A percentile compares a stretch with the other conserved stretches of the same genome.
phyloP scores from a whole-genome alignment of 2,888 invertebrate genomes.

The Chymomyza amoena region DNA sequence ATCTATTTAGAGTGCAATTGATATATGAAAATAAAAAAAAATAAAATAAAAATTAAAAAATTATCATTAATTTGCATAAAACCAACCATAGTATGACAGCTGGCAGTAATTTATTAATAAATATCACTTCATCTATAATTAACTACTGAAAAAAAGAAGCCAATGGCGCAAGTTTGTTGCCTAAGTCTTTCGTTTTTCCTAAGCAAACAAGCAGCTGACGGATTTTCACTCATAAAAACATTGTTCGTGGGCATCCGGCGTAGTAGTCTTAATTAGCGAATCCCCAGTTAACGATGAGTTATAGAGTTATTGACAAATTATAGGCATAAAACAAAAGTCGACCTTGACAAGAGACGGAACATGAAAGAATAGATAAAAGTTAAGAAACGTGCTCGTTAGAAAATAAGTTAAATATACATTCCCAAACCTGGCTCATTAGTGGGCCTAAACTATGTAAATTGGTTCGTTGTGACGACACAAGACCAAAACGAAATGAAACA shows the following conservation, averaged over 20 bases:
- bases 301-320: slow-evolving; percentile 9
- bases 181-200: slow-evolving; percentile 45
- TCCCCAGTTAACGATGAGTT: slow-evolving; percentile 18
- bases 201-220: not conserved
- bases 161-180: slow-evolving; percentile 25
- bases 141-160: not conserved
- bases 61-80: slow-evolving; percentile 38
- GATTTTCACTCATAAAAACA: not conserved
- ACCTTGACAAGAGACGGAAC: slow-evolving; percentile 31
- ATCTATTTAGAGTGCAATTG: slow-evolving; percentile 56
- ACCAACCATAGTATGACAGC: slow-evolving; percentile 36
- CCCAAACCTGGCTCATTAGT: not conserved
- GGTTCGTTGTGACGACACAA: not conserved
- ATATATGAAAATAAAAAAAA: not conserved
- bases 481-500: not conserved
- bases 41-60: slow-evolving; percentile 33
- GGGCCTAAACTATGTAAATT: not conserved
- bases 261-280: slow-evolving; percentile 46
- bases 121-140: not conserved
- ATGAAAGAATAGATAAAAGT: slow-evolving; percentile 20
- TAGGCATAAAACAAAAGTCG: slow-evolving; percentile 19
- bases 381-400: slow-evolving; percentile 24
- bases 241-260: not conserved
- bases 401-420: not conserved
- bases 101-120: slow-evolving; percentile 32